These are phyloP conservation scores for Gastrophysa polygoni DNA, from an alignment of 2,888 invertebrate genomes.

Conservation along the genomic window DNA sequence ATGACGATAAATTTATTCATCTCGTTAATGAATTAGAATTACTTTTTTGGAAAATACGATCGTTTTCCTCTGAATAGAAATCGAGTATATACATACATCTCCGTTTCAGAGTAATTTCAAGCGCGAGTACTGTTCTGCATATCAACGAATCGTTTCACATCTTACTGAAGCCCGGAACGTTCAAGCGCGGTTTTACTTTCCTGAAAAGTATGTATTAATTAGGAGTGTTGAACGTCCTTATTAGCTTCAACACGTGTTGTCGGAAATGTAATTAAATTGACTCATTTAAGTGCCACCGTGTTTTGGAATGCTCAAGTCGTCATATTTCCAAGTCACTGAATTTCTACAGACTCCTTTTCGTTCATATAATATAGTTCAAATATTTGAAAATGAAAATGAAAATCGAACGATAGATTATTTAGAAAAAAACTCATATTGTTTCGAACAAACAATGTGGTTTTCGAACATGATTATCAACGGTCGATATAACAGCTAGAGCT, in stretches of 20 bases:
- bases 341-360: too few relatives aligned
- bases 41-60: conserved; percentile 33
- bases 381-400: too few relatives aligned
- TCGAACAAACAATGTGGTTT: too few relatives aligned
- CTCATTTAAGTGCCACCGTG: conserved; percentile 19
- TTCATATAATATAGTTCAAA: too few relatives aligned
- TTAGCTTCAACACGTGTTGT: conserved; percentile 33
- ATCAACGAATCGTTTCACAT: conserved; percentile 39
- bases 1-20: conserved; percentile 31
- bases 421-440: too few relatives aligned
- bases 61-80: conserved; percentile 29
- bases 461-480: too few relatives aligned
- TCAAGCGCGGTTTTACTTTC: conserved; percentile 31
- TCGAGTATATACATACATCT: conserved; percentile 26
- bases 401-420: too few relatives aligned
- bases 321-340: too few relatives aligned
- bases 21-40: conserved; percentile 33
- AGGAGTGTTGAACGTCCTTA: conserved; percentile 36
- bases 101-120: conserved; percentile 39
- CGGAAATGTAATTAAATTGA: conserved; percentile 25
- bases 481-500: too few relatives aligned
- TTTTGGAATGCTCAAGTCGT: too few relatives aligned
- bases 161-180: conserved; percentile 27
- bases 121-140: conserved; percentile 41
- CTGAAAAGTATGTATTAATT: conserved; percentile 41